Evolutionary conservation across 2,113 vertebrate species (phyloP), one percentile per base, ranked within the genome.

Genomic region (Nyctereutes procyonoides): DNA sequence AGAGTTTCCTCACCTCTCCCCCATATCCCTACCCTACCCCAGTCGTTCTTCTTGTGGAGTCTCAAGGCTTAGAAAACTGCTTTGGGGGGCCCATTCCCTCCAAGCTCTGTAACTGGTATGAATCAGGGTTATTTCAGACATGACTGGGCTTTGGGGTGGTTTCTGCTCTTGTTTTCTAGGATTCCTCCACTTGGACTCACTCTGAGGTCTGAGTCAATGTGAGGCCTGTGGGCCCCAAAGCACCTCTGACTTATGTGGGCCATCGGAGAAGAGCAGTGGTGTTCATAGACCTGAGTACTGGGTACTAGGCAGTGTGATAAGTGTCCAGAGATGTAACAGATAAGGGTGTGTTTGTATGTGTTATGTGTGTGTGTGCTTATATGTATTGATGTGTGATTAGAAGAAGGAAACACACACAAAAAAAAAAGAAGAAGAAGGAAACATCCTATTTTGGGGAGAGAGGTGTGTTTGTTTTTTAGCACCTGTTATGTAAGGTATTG

Each of bases 51-150:
- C 88, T 92, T 53, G 48, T 32, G 77, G 91, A 74, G 11, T 53
- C 51, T 95, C 80, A 51, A 88, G 63, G 62, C n/a, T 89, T 96
- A 76, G 55, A 80, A 80, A 81, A 93, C 19, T 55, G 63, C 69
- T 88, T n/a, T 95, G 62, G 69, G 48, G 67, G 28, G 55, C 4
- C 38, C 11, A 24, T 10, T 35, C 28, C 19, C 62, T 62, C 2
- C 13, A 62, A 67, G 60, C 16, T 84, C 69, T 96, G 60, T 48
- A 96, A 63, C 19, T 84, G n/a, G 32, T 32, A 55, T 12, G 53
- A 96, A 89, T 30, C 26, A 71, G 73, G 71, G 43, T 96, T 71
- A 62, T 35, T 87, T 88, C 90, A 67, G 69, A 51, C 58, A 43
- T 0, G 17, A 22, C 0, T 24, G 7, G 38, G 32, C 13, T 20